These are phyloP conservation scores for Garrulus glandarius DNA, from an alignment of 2,797 vertebrate species.

Conservation along the genomic window DNA sequence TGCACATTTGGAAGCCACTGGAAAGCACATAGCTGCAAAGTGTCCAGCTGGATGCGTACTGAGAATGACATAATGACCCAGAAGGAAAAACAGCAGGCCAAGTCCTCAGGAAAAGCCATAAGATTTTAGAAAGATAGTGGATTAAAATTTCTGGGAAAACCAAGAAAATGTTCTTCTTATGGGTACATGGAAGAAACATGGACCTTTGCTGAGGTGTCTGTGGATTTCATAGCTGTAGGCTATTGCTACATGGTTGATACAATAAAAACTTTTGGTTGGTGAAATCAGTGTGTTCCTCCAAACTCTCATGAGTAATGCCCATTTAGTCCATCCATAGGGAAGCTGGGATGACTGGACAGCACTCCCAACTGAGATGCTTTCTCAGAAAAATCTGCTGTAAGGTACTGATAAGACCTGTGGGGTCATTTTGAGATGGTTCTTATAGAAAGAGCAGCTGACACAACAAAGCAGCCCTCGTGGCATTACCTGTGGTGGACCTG, in stretches of 20 bases:
- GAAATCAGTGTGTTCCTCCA: not conserved
- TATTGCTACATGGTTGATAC: not conserved
- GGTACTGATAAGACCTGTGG: not conserved
- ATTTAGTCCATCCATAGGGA: not conserved
- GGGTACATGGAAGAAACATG: not conserved
- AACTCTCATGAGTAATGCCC: not conserved
- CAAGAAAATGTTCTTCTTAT: not conserved
- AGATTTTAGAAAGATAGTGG: not conserved
- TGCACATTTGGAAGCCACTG: not conserved
- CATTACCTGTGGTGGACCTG: accelerated
- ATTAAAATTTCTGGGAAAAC: not conserved
- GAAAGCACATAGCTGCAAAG: not conserved
- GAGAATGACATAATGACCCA: not conserved
- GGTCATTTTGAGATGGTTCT: not conserved
- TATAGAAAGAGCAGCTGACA: not conserved
- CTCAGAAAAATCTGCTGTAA: not conserved
- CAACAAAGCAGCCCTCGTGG: accelerated
- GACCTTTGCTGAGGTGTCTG: not conserved
- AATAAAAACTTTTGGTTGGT: not conserved
- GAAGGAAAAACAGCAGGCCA: not conserved
- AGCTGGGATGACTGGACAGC: not conserved
- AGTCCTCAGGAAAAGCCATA: not conserved
- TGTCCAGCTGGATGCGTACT: not conserved
- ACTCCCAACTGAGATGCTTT: not conserved
- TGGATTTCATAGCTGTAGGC: not conserved